Evolutionary conservation across 2,113 vertebrate genomes (phyloP).

Genomic region (Aviceda subcristata): DNA sequence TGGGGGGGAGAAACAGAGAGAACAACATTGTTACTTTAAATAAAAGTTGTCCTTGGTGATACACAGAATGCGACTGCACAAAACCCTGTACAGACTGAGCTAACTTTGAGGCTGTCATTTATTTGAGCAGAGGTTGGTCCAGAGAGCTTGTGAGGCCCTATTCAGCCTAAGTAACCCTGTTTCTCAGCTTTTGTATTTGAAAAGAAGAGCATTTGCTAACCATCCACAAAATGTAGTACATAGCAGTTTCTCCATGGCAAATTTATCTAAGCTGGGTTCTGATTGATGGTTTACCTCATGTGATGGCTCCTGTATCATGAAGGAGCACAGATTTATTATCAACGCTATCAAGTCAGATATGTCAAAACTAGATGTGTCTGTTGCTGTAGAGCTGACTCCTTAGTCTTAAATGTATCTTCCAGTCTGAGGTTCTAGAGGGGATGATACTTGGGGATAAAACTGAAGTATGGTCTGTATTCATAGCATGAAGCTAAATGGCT

Average conservation of each 20-base stretch:
- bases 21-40: not conserved
- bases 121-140: not conserved
- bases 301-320: not conserved
- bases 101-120: not conserved
- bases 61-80: not conserved
- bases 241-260: not conserved
- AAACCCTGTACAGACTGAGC: not conserved
- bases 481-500: not conserved
- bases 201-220: not conserved
- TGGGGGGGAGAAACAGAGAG: not conserved
- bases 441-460: not conserved
- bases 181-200: not conserved
- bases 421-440: not conserved
- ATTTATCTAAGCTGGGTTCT: not conserved
- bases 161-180: not conserved
- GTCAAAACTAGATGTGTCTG: not conserved
- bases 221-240: not conserved
- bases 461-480: not conserved
- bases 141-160: not conserved
- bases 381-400: not conserved
- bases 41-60: conserved; percentile 48
- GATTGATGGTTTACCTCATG: not conserved
- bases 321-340: not conserved
- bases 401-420: not conserved
- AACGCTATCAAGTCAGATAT: not conserved